Conservation (phyloP, 2,888 invertebrate genomes). For the Hydrotaea cyrtoneurina region DNA sequence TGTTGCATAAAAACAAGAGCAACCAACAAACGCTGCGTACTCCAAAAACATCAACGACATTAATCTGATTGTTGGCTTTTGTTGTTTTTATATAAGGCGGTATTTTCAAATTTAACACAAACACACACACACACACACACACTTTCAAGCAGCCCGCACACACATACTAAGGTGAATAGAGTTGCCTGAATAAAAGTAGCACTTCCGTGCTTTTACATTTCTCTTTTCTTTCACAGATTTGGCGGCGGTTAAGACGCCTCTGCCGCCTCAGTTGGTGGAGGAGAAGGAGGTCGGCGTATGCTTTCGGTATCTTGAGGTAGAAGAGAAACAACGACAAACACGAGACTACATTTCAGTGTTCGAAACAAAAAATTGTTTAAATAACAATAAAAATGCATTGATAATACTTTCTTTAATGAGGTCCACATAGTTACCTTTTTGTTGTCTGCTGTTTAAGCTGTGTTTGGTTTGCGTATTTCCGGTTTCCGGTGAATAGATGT, state of each 20-base stretch:
- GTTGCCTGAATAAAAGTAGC: background rate
- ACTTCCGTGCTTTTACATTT: slow-evolving; percentile 56
- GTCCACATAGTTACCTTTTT: background rate
- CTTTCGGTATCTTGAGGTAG: background rate
- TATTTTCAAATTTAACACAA: slow-evolving; percentile 8
- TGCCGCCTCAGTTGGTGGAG: background rate
- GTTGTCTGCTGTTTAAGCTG: background rate
- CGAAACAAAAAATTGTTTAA: slow-evolving; percentile 6
- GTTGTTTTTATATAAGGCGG: background rate
- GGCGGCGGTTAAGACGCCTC: background rate
- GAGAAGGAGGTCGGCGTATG: background rate
- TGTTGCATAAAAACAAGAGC: slow-evolving; percentile 54
- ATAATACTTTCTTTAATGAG: slow-evolving; percentile 29
- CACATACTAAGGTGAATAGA: no score
- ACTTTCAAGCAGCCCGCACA: no score
- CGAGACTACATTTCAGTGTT: slow-evolving; percentile 20
- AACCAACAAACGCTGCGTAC: background rate
- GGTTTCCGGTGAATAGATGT: background rate
- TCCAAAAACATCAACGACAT: no score
- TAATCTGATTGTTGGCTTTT: no score
- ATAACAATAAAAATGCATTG: background rate
- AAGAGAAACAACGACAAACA: slow-evolving; percentile 26
- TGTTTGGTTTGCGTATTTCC: background rate
- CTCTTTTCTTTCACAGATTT: slow-evolving; percentile 20
- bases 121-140: no score